Conservation (phyloP, 2,113 vertebrate species). For the Heterochromis multidens region DNA sequence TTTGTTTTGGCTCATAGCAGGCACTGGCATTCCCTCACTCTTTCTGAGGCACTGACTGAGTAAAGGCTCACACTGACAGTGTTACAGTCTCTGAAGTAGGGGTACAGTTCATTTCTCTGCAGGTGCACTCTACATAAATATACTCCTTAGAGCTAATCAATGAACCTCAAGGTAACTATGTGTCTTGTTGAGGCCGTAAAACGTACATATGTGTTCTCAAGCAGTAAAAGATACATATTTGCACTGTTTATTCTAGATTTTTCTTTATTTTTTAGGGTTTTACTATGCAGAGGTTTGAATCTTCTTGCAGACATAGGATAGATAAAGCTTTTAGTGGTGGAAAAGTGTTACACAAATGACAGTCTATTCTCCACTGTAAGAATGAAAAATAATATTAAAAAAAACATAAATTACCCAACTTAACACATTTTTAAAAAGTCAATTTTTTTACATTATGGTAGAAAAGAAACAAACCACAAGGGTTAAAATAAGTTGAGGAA, state of each 20-base stretch:
- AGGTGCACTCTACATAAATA: background rate
- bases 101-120: background rate
- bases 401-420: background rate
- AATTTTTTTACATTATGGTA: background rate
- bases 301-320: background rate
- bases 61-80: background rate
- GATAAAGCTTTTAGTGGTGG: no score
- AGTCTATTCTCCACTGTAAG: no score
- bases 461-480: background rate
- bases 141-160: background rate
- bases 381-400: background rate
- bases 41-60: background rate
- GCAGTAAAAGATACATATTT: background rate
- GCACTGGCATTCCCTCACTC: background rate
- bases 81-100: background rate
- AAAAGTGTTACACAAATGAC: no score
- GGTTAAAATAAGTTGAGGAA: background rate
- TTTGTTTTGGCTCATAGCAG: background rate
- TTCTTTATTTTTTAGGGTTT: background rate
- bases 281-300: background rate
- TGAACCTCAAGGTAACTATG: background rate
- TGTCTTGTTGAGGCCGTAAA: background rate
- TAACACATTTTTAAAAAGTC: background rate
- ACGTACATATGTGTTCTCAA: background rate
- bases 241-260: background rate